phyloP scores from a whole-genome alignment of 2,113 vertebrate species.

The Melanerpes formicivorus region DNA sequence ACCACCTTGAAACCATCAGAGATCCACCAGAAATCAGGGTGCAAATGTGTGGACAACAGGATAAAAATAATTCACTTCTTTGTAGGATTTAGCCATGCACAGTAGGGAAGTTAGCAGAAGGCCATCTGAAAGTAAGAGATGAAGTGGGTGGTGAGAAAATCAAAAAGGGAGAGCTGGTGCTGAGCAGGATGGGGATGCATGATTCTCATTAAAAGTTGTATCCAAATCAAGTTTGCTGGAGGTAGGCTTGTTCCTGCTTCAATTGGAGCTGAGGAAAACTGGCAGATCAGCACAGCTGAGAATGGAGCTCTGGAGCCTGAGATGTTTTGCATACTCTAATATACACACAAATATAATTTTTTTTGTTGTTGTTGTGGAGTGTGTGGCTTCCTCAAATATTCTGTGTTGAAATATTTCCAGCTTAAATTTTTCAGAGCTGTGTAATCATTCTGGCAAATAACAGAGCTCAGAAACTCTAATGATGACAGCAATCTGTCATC shows the following conservation, averaged over 20 bases:
- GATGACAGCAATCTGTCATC: constrained; percentile 62
- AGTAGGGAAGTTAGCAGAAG: background rate
- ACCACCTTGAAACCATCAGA: background rate
- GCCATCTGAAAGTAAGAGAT: background rate
- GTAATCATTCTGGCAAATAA: constrained; percentile 59
- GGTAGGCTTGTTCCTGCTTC: background rate
- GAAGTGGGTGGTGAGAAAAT: constrained; percentile 34
- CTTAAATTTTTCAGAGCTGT: constrained; percentile 15
- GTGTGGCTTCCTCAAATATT: constrained; percentile 16
- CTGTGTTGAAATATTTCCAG: constrained; percentile 24
- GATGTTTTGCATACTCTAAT: constrained; percentile 10
- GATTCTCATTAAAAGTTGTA: background rate
- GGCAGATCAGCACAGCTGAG: background rate
- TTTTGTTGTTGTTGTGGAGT: background rate
- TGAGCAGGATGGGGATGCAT: background rate
- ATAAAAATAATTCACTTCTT: background rate
- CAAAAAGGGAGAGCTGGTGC: background rate
- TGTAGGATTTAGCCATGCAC: background rate
- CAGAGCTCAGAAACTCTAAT: constrained; percentile 28
- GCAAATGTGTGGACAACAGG: background rate
- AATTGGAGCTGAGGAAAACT: background rate
- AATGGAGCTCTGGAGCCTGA: background rate
- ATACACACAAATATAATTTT: constrained; percentile 40
- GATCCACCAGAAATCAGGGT: background rate
- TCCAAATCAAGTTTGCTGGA: background rate